A percentile compares a stretch with the other conserved stretches of the same genome.
Conservation (phyloP, 2,113 vertebrate genomes). For the Mesitornis unicolor region DNA sequence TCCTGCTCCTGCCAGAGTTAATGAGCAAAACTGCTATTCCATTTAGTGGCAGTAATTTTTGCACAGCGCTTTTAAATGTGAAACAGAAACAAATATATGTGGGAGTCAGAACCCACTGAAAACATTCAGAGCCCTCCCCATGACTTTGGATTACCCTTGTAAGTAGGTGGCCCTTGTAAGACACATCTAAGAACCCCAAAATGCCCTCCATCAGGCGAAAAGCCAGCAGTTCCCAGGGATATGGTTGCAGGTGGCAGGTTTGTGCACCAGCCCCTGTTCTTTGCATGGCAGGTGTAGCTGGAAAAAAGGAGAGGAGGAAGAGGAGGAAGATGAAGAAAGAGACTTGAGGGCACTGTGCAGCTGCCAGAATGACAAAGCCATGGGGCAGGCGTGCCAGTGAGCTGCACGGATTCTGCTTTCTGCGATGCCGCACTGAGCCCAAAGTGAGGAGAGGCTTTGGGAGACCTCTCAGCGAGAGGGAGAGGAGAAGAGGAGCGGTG, state of each 20-base stretch:
- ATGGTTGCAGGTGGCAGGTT: neutral
- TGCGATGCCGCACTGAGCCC: neutral
- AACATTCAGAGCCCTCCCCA: neutral
- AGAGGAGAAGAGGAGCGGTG: neutral
- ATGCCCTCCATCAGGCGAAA: neutral
- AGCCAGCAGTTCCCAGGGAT: neutral
- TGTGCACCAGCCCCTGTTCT: neutral
- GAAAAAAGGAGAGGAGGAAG: conserved; percentile 64
- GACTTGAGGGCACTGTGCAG: conserved; percentile 36
- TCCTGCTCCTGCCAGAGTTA: neutral
- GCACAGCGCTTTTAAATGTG: neutral
- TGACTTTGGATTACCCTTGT: neutral
- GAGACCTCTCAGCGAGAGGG: neutral
- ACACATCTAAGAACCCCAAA: neutral
- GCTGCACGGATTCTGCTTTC: conserved; percentile 57
- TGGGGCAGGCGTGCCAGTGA: conserved; percentile 6
- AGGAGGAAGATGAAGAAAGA: conserved; percentile 65
- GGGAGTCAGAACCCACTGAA: neutral
- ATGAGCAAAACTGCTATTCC: neutral
- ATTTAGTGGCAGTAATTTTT: neutral
- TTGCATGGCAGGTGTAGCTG: conserved; percentile 3
- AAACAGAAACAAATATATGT: neutral
- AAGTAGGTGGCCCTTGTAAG: neutral
- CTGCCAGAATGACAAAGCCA: neutral
- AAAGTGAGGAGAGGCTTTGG: neutral